phyloP scores from a whole-genome alignment of 2,888 invertebrate species.

The Villa cingulata region DNA sequence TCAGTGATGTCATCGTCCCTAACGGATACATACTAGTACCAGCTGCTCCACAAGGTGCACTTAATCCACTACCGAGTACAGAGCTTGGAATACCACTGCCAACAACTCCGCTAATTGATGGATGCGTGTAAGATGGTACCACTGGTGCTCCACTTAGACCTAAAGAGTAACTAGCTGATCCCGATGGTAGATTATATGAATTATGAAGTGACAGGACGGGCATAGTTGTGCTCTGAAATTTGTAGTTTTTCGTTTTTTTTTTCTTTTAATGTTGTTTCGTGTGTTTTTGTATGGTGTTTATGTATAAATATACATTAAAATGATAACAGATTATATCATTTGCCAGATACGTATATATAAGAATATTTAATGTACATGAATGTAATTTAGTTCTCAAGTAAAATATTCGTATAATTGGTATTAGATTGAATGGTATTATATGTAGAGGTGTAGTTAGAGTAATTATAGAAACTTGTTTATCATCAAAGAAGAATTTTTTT shows the following conservation, averaged over 20 bases:
- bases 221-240: slow-evolving; percentile 51
- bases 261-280: slow-evolving; percentile 9
- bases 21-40: slow-evolving; percentile 27
- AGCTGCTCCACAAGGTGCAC: slow-evolving; percentile 22
- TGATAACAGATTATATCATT: no score
- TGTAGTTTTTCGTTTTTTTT: slow-evolving; percentile 7
- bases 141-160: slow-evolving; percentile 31
- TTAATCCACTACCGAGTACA: slow-evolving; percentile 20
- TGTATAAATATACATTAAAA: no score
- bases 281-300: slow-evolving; percentile 3
- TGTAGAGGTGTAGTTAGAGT: no score
- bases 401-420: no score
- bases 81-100: slow-evolving; percentile 23
- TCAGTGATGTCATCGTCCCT: slow-evolving; percentile 23
- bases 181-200: slow-evolving; percentile 35
- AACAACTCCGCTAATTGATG: slow-evolving; percentile 29
- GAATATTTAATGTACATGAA: no score
- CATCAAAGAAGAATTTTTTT: no score
- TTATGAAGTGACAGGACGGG: slow-evolving; percentile 41
- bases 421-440: no score
- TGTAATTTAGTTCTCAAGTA: no score
- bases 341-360: no score
- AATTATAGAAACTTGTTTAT: no score
- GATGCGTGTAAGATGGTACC: slow-evolving; percentile 30
- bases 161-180: slow-evolving; percentile 34